Evolutionary conservation across 2,888 invertebrate species (phyloP), one percentile per base, ranked within the genome.

Genomic region (Leptura quadrifasciata): DNA sequence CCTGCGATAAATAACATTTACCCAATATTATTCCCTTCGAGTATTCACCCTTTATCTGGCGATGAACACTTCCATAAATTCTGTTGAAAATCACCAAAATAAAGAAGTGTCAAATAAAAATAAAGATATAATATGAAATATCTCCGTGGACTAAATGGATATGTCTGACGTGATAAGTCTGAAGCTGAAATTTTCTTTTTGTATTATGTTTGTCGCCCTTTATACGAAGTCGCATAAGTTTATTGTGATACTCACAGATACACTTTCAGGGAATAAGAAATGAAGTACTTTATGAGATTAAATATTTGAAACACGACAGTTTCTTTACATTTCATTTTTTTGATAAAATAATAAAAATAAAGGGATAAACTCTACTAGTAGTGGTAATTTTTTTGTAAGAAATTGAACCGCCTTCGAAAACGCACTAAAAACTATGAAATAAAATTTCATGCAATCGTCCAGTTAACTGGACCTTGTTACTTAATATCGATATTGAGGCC

Each of bases 161-260:
- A 39, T 39, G 39, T 39, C 39, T 47, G 47, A 8, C 31, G 61
- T 35, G 31, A 18, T 31, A 61, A 61, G 61, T 35, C 61, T 31
- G 27, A 24, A 24, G 60, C 10, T 60, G 60, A 15, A 31, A 60
- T 21, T 60, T 18, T 18, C 61, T 35, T 18, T 61, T 35, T 61
- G 10, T 61, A 27, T 61, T 24, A 61, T 27, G 21, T 61, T 61
- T 31, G 18, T 31, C 27, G 5, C 27, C 27, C 27, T 31, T 31
- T 6, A 4, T 31, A 31, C 27, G 27, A 31, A 31, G 27, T 31
- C 60, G 27, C 27, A 58, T 24, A 58, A 24, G 58, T 58, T 58
- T 24, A 58, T 58, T 58, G 58, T 58, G 58, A 47, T 5, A n/a
- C 47, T 15, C 47, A n/a, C n/a, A n/a, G 47, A 47, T 47, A n/a